These are phyloP conservation scores for Drosophila melanogaster DNA, from an alignment of 1,140 invertebrate genomes.

Conservation along the genomic window Release_6_plus_ISO1_MT NT_037436.4:16227501-16228000, in stretches of 20 bases:
- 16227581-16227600: constrained; percentile 86
- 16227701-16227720: constrained; percentile 92
- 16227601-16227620: constrained; percentile 88
- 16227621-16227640: constrained; percentile 92
- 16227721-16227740: constrained; percentile 85
- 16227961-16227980: constrained; percentile 89
- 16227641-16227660: constrained; percentile 88
- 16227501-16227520: constrained; percentile 89
- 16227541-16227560: constrained; percentile 87
- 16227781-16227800: constrained; percentile 91
- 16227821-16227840: constrained; percentile 91
- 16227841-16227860: constrained; percentile 90
- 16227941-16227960: constrained; percentile 94
- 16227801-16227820: constrained; percentile 89
- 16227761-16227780: constrained; percentile 90
- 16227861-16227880: constrained; percentile 90
- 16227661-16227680: constrained; percentile 91
- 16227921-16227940: constrained; percentile 91
- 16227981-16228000: constrained; percentile 92
- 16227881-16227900: constrained; percentile 95
- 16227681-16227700: constrained; percentile 91
- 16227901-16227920: constrained; percentile 96
- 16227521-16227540: constrained; percentile 87
- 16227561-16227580: constrained; percentile 90
- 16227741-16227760: constrained; percentile 88